These are phyloP conservation scores for Idaea aversata DNA, from an alignment of 2,888 invertebrate genomes.

Conservation along the genomic window DNA sequence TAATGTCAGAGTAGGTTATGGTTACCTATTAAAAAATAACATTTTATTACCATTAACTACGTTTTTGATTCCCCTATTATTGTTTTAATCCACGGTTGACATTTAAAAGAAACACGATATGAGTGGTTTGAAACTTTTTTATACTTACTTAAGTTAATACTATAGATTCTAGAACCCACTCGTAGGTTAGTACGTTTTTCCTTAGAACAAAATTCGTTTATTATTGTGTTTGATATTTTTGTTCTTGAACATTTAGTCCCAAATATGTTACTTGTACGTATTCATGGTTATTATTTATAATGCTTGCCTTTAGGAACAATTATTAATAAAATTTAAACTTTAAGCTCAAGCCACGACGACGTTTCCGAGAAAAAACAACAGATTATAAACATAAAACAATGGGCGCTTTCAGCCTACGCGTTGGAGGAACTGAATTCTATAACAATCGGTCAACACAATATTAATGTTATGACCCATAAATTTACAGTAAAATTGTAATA, in stretches of 20 bases:
- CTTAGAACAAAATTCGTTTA: too few species aligned
- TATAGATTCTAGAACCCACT: too few species aligned
- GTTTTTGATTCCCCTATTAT: constrained; percentile 20
- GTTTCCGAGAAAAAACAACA: constrained; percentile 15
- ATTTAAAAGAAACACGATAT: constrained; percentile 5
- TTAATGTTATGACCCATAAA: constrained; percentile 36
- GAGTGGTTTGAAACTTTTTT: constrained; percentile 1
- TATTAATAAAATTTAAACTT: constrained; percentile 9
- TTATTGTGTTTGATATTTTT: too few species aligned
- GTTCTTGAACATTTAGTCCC: too few species aligned
- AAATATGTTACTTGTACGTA: constrained; percentile 9
- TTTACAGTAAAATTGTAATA: background rate
- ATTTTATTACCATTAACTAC: constrained; percentile 28
- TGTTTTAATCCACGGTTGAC: constrained; percentile 14
- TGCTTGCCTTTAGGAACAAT: constrained; percentile 11
- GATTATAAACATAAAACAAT: constrained; percentile 50
- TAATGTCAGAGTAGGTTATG: constrained; percentile 32
- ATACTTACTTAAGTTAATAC: too few species aligned
- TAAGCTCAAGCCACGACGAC: constrained; percentile 2
- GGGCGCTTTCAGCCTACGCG: constrained; percentile 39
- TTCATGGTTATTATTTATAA: constrained; percentile 5
- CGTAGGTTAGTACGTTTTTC: too few species aligned
- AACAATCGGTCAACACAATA: constrained; percentile 48
- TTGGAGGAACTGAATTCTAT: constrained; percentile 37
- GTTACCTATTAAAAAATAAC: constrained; percentile 31